Evolutionary conservation across 1,140 invertebrate genomes (phyloP), one percentile per base, ranked within the genome.

Genomic region (Neomicropteryx cornuta): DNA sequence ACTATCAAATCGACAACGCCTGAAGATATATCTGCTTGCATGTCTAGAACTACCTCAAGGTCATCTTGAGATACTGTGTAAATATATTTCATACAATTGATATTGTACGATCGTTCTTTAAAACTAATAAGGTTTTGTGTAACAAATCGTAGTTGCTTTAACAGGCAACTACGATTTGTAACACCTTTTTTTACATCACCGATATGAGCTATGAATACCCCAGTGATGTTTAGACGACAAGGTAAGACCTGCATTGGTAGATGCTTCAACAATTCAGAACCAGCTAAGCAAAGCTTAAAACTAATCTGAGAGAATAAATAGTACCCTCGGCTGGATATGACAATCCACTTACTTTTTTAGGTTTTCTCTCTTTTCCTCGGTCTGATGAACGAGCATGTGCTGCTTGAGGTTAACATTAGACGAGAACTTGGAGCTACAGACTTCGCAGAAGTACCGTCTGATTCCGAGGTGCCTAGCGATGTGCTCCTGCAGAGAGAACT

Each of bases 401-500:
- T 47, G 45, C 24, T 47, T 47, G 4, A 47, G 33, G 23, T 47
- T 47, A 18, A 47, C 42, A 14, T 36, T 34, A 13, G 45, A 47
- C 30, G 42, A 34, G 18, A 44, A 47, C 18, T 36, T 41, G 18
- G 33, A 18, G 2, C 34, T 42, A 20, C 42, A 47, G 5, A 44
- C 18, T 34, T 47, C 45, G 32, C 45, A 47, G 29, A 41, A 47
- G 31, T 42, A 47, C 21, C 22, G 27, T 19, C 40, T 41, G 28
- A 44, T 42, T 1, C 42, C 42, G 19, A 38, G 30, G 18, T 47
- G 45, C 4, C 42, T 36, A 13, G 45, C 42, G 3, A 36, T 34
- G 19, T 47, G 45, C 23, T 47, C 45, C 10, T 36, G 32, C n/a
- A 42, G 33, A 32, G 41, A 47, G 8, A 42, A 28, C 14, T 34